phyloP scores from a whole-genome alignment of 1,140 invertebrate species.

The Neuroterus valhalla region DNA sequence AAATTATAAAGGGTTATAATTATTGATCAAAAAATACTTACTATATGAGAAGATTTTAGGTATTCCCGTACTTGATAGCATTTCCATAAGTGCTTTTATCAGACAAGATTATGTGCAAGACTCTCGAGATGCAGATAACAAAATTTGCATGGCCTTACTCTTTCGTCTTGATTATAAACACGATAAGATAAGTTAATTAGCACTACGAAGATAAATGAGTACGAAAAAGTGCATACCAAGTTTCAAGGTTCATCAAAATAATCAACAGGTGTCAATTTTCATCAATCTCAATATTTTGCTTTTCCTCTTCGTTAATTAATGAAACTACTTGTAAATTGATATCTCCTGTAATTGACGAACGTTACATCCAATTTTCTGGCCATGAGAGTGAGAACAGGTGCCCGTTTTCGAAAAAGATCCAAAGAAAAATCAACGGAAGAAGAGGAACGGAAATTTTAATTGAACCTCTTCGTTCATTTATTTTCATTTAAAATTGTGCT shows the following conservation, averaged over 20 bases:
- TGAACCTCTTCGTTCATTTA: neutral
- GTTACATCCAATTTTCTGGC: too few relatives aligned
- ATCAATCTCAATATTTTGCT: neutral
- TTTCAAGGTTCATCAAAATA: neutral
- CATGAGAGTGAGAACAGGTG: too few relatives aligned
- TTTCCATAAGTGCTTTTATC: neutral
- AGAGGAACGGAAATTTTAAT: neutral
- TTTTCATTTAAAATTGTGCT: neutral
- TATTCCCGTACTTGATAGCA: slow-evolving; percentile 31
- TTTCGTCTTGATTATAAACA: slow-evolving; percentile 44
- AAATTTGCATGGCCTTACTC: slow-evolving; percentile 57
- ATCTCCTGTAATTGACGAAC: too few relatives aligned
- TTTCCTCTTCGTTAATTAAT: too few relatives aligned
- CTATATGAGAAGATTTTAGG: neutral
- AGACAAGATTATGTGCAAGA: slow-evolving; percentile 21
- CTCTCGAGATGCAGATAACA: slow-evolving; percentile 41
- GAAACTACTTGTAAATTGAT: too few relatives aligned
- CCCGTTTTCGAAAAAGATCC: too few relatives aligned
- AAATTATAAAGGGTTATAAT: too few relatives aligned
- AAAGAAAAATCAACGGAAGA: neutral
- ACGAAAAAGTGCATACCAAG: slow-evolving; percentile 10
- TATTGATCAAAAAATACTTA: neutral
- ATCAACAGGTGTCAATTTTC: neutral
- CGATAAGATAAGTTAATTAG: slow-evolving; percentile 30
- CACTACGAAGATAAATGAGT: slow-evolving; percentile 2